Base-by-base conservation (phyloP, 2,113 vertebrate genomes). In the Clarias magur region DNA sequence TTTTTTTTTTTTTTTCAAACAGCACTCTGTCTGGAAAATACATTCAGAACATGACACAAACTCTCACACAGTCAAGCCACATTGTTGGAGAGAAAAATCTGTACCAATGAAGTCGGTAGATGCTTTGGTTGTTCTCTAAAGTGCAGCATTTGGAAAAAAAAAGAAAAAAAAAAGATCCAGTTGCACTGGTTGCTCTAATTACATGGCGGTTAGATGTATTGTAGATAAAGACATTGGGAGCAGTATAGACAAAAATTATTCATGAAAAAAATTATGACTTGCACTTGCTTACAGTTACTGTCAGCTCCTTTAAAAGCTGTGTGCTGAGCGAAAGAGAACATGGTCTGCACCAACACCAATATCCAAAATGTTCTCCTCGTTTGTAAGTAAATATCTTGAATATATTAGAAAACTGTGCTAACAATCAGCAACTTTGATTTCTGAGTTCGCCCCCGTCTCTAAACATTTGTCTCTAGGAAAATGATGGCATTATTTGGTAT, bases 81-180 rank as follows among this genome's bases (percentile, higher is more conserved):
- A 56, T 8, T 38, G 27, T 5, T 57, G 30, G 59, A 30, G 59
- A 42, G 81, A 59, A 72, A 62, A 59, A 48, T 68, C 85, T 11
- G 13, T 34, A 42, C 3, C 21, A n/a, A 60, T 73, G 83, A 19
- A 65, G 63, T 65, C 42, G 48, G 48, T 48, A 48, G 63, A 59
- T 56, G 72, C 86, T 87, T 87, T 87, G 86, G 86, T 76, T 87
- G 72, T 79, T 68, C 27, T 76, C n/a, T 78, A 87, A 87, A 84
- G 60, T 84, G 86, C 86, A 82, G 59, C 70, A 38, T 63, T 19
- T 7, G 3, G 62, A 76, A 65, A 83, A 27, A 67, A 75, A 62
- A 80, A 30, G n/a, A 62, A 76, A 56, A 83, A 27, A 67, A 63
- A 62, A 86, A 30, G 54, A 73, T 56, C 12, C 19, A 34, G 48